Base-by-base conservation (phyloP, 2,797 vertebrate species). In the Acanthornis magna region DNA sequence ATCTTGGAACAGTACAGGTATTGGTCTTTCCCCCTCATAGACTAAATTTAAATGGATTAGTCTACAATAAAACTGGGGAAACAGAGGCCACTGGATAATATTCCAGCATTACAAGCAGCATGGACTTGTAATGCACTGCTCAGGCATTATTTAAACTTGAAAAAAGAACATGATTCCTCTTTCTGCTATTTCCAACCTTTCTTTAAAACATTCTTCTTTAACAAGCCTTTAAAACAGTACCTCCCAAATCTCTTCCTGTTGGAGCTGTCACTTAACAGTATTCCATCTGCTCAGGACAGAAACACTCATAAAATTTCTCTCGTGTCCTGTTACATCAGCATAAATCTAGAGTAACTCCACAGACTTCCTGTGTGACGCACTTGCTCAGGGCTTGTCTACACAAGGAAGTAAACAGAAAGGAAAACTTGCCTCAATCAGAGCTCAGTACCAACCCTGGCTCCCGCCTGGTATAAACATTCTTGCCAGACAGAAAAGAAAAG, bases 311-410 rank as follows among this genome's bases (percentile, higher is more conserved):
- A 54, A n/a, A 66, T 60, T 85, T 66, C 65, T 79, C 57, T 88
- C 9, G 9, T 61, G 77, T 88, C 58, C 66, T 83, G 79, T 83
- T 84, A 83, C 40, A 81, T 43, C n/a, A 85, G 47, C 62, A 88
- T 14, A 75, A 85, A 88, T 48, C 62, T 43, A 60, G 45, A 90
- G 42, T n/a, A 81, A 72, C 58, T 86, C 70, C 85, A 36, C 73
- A 81, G 50, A 88, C 55, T 92, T 94, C 91, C 94, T 95, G 65
- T 22, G 66, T 88, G 93, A 94, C 32, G 26, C 81, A 84, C 23
- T 68, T 7, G 16, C 58, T 63, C 0, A 0, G 51, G 34, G 68
- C 73, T 91, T 89, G 75, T 75, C 91, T 91, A 60, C 65, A 54
- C 48, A 68, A 74, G 75, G 82, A 94, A 91, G 50, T 45, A 87